These are phyloP conservation scores for Papilio demoleus DNA, from an alignment of 2,888 invertebrate genomes.

Conservation along the genomic window DNA sequence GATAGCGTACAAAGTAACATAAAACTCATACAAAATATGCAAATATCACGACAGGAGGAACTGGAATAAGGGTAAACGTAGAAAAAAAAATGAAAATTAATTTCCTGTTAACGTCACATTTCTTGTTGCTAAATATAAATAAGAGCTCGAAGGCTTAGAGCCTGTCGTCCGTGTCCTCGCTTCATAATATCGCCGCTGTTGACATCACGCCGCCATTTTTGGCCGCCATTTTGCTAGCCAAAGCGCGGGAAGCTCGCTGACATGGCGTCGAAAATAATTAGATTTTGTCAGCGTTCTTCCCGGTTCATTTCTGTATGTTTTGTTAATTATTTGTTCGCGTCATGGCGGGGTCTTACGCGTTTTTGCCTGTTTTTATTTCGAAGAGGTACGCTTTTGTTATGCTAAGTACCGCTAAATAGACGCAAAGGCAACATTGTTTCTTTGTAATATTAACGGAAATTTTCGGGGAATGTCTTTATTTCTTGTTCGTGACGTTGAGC, in stretches of 20 bases:
- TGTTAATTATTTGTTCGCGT: conserved; percentile 77
- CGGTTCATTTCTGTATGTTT: conserved; percentile 79
- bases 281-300: conserved; percentile 70
- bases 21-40: conserved; percentile 27
- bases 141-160: conserved; percentile 71
- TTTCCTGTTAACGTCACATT: conserved; percentile 66
- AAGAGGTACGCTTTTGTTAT: conserved; percentile 54
- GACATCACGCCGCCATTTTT: conserved; percentile 53
- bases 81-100: conserved; percentile 54
- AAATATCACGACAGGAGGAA: conserved; percentile 41
- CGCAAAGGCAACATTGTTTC: conserved; percentile 52
- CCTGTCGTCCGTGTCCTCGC: conserved; percentile 72
- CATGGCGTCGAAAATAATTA: conserved; percentile 80
- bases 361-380: conserved; percentile 46
- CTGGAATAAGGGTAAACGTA: conserved; percentile 44
- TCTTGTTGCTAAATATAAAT: conserved; percentile 60
- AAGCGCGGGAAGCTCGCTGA: conserved; percentile 77
- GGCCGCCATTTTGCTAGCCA: conserved; percentile 62
- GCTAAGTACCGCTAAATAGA: conserved; percentile 57
- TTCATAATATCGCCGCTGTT: conserved; percentile 75
- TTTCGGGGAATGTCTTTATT: conserved; percentile 45
- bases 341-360: conserved; percentile 45
- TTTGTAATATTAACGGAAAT: conserved; percentile 56
- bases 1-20: not conserved
- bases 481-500: conserved; percentile 41